Conservation (phyloP, 2,113 vertebrate genomes). For the Hoplias malabaricus region DNA sequence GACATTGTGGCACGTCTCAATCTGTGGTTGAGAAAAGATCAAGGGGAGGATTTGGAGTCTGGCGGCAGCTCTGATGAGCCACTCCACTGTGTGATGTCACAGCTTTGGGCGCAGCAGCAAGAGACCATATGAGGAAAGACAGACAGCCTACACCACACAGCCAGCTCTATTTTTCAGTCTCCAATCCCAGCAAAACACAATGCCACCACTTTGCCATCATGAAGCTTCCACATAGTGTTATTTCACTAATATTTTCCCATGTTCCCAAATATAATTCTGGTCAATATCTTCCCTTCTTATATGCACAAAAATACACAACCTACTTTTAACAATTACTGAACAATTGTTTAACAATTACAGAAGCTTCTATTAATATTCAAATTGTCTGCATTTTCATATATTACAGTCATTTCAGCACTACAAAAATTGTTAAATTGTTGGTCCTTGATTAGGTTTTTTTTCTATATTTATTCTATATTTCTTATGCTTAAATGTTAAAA, state of each 20-base stretch:
- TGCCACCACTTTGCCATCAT: neutral
- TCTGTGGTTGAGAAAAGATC: constrained; percentile 4
- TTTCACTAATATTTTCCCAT: neutral
- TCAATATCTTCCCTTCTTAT: neutral
- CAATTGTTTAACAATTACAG: no score
- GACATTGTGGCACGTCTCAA: neutral
- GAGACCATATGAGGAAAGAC: neutral
- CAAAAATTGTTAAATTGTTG: neutral
- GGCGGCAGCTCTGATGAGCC: neutral
- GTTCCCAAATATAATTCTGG: neutral
- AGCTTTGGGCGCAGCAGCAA: neutral
- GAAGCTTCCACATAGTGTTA: neutral
- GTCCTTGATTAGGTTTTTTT: neutral
- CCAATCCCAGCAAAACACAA: neutral
- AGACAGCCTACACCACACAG: neutral
- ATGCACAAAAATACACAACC: neutral
- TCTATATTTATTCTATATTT: neutral
- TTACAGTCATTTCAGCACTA: neutral
- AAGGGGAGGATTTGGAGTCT: neutral
- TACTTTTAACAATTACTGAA: neutral
- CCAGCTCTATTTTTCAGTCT: neutral
- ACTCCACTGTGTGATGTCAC: neutral
- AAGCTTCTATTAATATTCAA: neutral
- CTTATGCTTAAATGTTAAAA: no score
- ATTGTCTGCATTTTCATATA: neutral